Evolutionary conservation across 2,113 vertebrate species (phyloP), one percentile per base, ranked within the genome.

Genomic region (Lophura nycthemera): DNA sequence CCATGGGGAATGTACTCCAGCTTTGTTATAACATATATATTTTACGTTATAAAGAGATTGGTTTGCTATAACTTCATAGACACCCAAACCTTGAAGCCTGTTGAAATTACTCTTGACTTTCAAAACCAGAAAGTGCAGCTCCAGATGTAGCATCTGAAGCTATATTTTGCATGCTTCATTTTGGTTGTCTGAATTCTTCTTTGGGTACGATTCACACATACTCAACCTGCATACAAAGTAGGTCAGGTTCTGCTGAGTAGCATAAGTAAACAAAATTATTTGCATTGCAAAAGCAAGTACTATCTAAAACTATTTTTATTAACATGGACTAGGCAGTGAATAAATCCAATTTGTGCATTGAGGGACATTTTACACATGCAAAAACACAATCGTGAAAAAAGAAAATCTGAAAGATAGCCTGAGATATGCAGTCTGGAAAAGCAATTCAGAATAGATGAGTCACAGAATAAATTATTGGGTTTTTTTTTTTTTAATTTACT

Each of bases 401-500:
- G 47, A 66, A 56, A 47, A 32, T 1, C 27, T 86, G 50, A 63
- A 72, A 80, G 79, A 77, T 76, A 77, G 85, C 70, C 56, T 71
- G 69, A 92, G 50, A 40, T 30, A 1, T 77, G 24, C 75, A 83
- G 61, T 43, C 60, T 6, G 34, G 56, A 91, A 76, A 56, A 79
- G 48, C 78, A 91, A 52, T 52, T 32, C 73, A 29, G 47, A 92
- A 61, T 66, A 93, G 61, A 88, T 78, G 86, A 93, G 81, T 65
- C 47, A 24, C 38, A 4, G 57, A 61, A 90, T 72, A 86, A 95
- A 93, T 90, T 72, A 86, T 73, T 78, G 43, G 8, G 16, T 88
- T 64, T 20, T 66, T 89, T 89, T 36, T 93, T 87, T 84, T 94
- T 75, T 64, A 65, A 93, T 93, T 94, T 89, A 76, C 70, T 94